phyloP scores from a whole-genome alignment of 2,797 vertebrate genomes.

The Prionace glauca region DNA sequence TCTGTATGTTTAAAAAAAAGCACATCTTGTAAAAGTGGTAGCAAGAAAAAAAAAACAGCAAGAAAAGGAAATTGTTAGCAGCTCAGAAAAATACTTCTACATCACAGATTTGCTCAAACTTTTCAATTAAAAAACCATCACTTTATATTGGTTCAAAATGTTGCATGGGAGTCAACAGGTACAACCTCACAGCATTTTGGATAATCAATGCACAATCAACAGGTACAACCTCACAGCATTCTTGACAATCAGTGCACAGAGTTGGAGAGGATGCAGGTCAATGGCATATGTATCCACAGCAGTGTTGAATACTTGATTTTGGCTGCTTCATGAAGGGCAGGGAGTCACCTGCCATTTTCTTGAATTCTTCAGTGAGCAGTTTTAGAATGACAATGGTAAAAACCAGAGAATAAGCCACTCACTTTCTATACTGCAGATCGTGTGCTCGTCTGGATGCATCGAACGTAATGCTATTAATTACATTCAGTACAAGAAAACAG shows the following conservation, averaged over 20 bases:
- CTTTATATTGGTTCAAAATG: not conserved
- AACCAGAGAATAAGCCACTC: not conserved
- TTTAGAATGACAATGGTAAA: not conserved
- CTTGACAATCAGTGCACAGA: not conserved
- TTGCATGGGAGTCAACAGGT: not conserved
- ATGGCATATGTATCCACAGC: not conserved
- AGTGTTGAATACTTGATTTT: not conserved
- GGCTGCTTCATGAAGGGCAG: not conserved
- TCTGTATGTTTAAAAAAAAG: constrained; percentile 54
- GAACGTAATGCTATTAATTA: not conserved
- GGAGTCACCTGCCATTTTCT: not conserved
- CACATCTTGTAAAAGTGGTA: not conserved
- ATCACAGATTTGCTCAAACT: not conserved
- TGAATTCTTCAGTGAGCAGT: not conserved
- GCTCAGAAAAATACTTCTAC: not conserved
- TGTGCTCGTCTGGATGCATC: not conserved
- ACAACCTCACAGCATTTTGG: not conserved
- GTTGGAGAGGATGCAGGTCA: not conserved
- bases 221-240: not conserved
- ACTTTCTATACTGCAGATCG: not conserved
- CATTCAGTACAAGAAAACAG: no score
- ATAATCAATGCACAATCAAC: not conserved
- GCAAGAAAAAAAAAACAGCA: not conserved
- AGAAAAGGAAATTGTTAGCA: not conserved
- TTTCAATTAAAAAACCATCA: not conserved